Base-by-base conservation (phyloP, 2,888 invertebrate species). In the Margaritifera margaritifera region DNA sequence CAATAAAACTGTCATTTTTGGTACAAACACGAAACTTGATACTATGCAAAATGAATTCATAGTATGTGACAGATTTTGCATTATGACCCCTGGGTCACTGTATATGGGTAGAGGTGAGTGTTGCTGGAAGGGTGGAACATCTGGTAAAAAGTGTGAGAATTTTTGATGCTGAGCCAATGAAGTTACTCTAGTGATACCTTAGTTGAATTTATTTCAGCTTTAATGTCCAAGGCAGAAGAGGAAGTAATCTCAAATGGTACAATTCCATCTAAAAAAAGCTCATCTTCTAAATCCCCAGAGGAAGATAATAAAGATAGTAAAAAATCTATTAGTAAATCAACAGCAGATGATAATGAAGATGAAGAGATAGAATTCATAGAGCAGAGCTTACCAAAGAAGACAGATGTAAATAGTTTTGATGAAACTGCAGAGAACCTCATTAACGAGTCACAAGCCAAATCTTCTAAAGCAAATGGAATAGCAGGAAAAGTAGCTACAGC, bases 221-320 rank as follows among this genome's bases (percentile, higher is more conserved):
- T 89, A 83, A 84, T 87, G 64, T 82, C 86, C 72, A 88, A 88
- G 76, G 78, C 87, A 74, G 86, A 87, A 71, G 90, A 90, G 86
- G 89, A 90, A 80, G 84, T 86, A 86, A 87, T 89, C 86, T 87
- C 89, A 81, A 89, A 89, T 81, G 88, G 89, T 61, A 72, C 25
- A 63, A 82, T 84, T 58, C 80, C 85, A 75, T 84, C 80, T 55
- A 83, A 84, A 66, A 82, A 82, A 74, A 69, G 70, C 31, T 64
- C 72, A 20, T 68, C 74, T 42, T 67, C 71, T 42, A 64, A 66
- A 66, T 53, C 66, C 58, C 31, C 70, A 24, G 22, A 25, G 22
- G 74, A 78, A 64, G 74, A 70, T 50, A 74, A 77, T 31, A 74
- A 79, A 71, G 79, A 79, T 27, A 77, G 58, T 58, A 77, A 81